Evolutionary conservation across 1,140 invertebrate species (phyloP), one percentile per base, ranked within the genome.

Genomic region (Maconellicoccus hirsutus): DNA sequence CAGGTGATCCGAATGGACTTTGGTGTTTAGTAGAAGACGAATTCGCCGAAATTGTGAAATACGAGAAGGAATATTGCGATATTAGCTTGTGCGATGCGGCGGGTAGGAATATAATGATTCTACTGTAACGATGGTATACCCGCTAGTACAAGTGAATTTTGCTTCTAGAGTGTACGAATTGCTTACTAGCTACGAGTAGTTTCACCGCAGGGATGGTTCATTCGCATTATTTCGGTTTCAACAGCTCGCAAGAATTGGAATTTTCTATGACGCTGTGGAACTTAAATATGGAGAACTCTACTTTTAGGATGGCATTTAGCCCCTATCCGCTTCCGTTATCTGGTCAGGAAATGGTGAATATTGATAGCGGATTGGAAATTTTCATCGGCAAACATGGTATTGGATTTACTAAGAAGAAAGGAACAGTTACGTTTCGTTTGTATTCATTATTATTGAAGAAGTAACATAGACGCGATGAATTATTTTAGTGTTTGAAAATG

Each of bases 11-110:
- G 0, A 77, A 76, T 19, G 82, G 83, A 59, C 82, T 82, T 8
- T 84, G 83, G 83, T 84, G 83, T 74, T 83, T 84, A 71, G 81
- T 82, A 0, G 78, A 80, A 74, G 80, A 81, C 71, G 72, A 75
- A 2, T 76, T 78, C 59, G 74, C 82, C 21, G 78, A 79, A 70
- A 77, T 79, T 69, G 83, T 22, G 8, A 70, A n/a, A 6, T 72
- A 72, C 19, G 71, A 72, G 33, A 42, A 69, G 23, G 61, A 84
- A 72, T 79, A 79, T 6, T 85, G 29, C 29, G 29, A 33, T 33
- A 12, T 33, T 3, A 12, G 29, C 4, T 12, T 33, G 29, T 33
- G 29, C 29, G 3, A 33, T 33, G 12, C 3, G 12, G 12, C 29
- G 4, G 29, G 29, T 33, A 12, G 12, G 29, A 33, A 6, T 33